Base-by-base conservation (phyloP, 2,113 vertebrate species). In the Callionymus lyra region DNA sequence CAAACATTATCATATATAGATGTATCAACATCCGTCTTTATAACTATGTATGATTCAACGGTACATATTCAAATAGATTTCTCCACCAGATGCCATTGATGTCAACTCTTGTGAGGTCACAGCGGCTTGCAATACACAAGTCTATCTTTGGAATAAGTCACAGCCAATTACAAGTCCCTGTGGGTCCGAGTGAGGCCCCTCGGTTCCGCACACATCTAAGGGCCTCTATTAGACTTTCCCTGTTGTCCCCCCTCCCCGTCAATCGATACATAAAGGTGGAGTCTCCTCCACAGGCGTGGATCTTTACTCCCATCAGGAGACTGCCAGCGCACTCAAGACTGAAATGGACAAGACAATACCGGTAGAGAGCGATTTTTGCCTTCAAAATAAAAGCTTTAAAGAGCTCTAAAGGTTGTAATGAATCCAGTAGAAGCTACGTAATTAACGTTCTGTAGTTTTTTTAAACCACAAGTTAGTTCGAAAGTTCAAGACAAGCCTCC, bases 241-340 rank as follows among this genome's bases (percentile, higher is more conserved):
- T 55, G 63, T 47, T 49, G 45, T 51, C 50, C 63, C 18, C 33
- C 31, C 50, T 62, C 18, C 33, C 31, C 72, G 59, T 76, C 65
- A 70, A 49, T 71, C 64, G 63, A 71, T 65, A 40, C 47, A 60
- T 34, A 61, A 55, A 65, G 76, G 74, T 68, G 71, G 79, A 64
- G 63, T 70, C 66, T 62, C 42, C 14, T 33, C 43, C 32, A 16
- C 1, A 76, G 82, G 82, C 76, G 77, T 82, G 72, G 74, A 69
- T 62, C 61, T 39, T 40, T 17, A 41, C 56, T 65, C 61, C 75
- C 80, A 78, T 79, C 84, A 80, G 83, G 81, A 82, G 72, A 50
- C 60, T 59, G 58, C 27, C 12, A 57, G 59, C 31, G 44, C 12
- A 44, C 38, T 45, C 34, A 36, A 12, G 10, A 12, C 14, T 38